phyloP scores from a whole-genome alignment of 2,888 invertebrate genomes.

The Nemotelus pantherinus region DNA sequence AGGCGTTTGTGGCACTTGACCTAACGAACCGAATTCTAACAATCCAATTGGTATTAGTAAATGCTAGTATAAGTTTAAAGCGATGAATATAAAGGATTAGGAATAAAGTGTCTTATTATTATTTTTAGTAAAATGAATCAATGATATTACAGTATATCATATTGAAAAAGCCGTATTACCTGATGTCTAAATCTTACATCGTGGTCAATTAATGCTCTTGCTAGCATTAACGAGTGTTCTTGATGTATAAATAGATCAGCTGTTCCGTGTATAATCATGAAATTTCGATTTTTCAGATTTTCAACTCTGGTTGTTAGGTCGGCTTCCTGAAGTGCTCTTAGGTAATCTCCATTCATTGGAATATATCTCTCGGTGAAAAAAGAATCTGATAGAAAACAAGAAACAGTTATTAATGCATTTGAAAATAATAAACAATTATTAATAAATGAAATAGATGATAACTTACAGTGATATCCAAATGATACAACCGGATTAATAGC shows the following conservation, averaged over 20 bases:
- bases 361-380: conserved; percentile 91
- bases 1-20: too few relatives aligned
- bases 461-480: conserved; percentile 80
- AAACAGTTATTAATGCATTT: background rate
- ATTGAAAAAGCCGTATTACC: conserved; percentile 65
- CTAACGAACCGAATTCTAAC: too few relatives aligned
- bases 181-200: conserved; percentile 85
- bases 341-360: conserved; percentile 78
- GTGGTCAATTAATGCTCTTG: conserved; percentile 82
- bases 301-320: conserved; percentile 83
- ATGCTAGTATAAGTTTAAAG: too few relatives aligned
- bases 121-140: too few relatives aligned
- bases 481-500: conserved; percentile 88
- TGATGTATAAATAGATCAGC: conserved; percentile 88
- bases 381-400: conserved; percentile 71
- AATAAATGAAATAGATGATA: background rate
- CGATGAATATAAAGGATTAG: too few relatives aligned
- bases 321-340: conserved; percentile 76
- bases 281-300: conserved; percentile 75
- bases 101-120: too few relatives aligned
- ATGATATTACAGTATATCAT: too few relatives aligned
- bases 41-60: too few relatives aligned
- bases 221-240: conserved; percentile 86
- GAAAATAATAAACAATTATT: background rate
- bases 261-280: conserved; percentile 82